phyloP scores from a whole-genome alignment of 2,888 invertebrate species.

The Alitta virens region DNA sequence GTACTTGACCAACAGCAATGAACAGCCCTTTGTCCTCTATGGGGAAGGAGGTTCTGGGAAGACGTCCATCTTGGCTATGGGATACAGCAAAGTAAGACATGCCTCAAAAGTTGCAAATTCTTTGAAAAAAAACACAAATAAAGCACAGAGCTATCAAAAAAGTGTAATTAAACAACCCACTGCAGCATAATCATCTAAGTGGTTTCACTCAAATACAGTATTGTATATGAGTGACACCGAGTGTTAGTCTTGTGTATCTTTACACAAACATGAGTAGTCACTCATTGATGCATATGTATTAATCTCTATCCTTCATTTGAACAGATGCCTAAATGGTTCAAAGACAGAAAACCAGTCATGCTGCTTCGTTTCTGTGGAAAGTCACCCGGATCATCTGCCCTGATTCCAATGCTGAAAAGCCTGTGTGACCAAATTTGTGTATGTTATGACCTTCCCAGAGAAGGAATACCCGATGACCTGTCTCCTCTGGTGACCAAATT shows the following conservation, averaged over 20 bases:
- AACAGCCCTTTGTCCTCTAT: slow-evolving; percentile 73
- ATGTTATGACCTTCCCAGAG: slow-evolving; percentile 55
- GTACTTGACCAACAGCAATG: slow-evolving; percentile 34
- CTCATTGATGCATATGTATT: too few relatives aligned
- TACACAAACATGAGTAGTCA: too few relatives aligned
- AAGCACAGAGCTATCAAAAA: too few relatives aligned
- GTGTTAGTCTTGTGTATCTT: too few relatives aligned
- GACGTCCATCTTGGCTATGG: slow-evolving; percentile 90
- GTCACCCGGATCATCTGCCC: slow-evolving; percentile 92
- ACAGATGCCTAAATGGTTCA: neutral
- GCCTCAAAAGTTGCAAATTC: too few relatives aligned
- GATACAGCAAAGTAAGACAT: slow-evolving; percentile 65
- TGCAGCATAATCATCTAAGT: too few relatives aligned
- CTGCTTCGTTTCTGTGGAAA: slow-evolving; percentile 92
- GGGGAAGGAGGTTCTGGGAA: slow-evolving; percentile 98
- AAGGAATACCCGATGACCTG: slow-evolving; percentile 92
- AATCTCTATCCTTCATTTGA: too few relatives aligned
- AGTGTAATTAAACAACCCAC: too few relatives aligned
- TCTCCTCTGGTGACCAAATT: slow-evolving; percentile 94
- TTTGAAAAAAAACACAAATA: too few relatives aligned
- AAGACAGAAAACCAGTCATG: slow-evolving; percentile 68
- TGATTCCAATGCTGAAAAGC: slow-evolving; percentile 90
- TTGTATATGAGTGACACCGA: too few relatives aligned
- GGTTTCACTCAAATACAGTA: too few relatives aligned
- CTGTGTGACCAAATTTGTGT: slow-evolving; percentile 88